These are phyloP conservation scores for Gopherus flavomarginatus DNA, from an alignment of 2,113 vertebrate genomes.

Conservation along the genomic window DNA sequence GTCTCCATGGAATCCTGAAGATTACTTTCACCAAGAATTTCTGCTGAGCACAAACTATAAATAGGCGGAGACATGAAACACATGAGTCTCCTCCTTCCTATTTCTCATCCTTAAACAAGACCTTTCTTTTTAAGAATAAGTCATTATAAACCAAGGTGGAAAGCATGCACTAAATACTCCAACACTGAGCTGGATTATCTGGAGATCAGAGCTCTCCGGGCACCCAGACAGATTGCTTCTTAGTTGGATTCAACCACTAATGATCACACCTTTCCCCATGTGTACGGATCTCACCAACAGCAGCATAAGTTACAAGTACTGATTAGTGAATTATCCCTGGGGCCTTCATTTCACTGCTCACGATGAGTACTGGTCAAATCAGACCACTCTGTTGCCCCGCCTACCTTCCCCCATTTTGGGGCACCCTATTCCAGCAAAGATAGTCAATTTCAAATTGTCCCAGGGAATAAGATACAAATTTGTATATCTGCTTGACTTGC, in stretches of 20 bases:
- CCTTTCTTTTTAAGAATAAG: not conserved
- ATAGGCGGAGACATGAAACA: not conserved
- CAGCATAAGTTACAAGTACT: not conserved
- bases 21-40: not conserved
- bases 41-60: not conserved
- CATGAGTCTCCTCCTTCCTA: not conserved
- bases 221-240: not conserved
- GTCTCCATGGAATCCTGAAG: not conserved
- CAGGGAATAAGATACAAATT: fast-evolving
- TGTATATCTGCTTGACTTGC: fast-evolving
- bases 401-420: fast-evolving
- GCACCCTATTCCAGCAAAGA: not conserved
- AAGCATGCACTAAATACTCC: not conserved
- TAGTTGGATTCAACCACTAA: not conserved
- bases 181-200: not conserved
- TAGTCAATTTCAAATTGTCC: fast-evolving
- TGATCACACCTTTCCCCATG: not conserved
- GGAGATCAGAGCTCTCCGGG: not conserved
- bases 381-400: fast-evolving
- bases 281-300: not conserved
- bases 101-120: not conserved
- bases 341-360: not conserved
- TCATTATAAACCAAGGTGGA: not conserved
- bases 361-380: fast-evolving
- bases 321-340: not conserved